Evolutionary conservation across 2,797 vertebrate species (phyloP).

Genomic region (Poliocrania exsul): DNA sequence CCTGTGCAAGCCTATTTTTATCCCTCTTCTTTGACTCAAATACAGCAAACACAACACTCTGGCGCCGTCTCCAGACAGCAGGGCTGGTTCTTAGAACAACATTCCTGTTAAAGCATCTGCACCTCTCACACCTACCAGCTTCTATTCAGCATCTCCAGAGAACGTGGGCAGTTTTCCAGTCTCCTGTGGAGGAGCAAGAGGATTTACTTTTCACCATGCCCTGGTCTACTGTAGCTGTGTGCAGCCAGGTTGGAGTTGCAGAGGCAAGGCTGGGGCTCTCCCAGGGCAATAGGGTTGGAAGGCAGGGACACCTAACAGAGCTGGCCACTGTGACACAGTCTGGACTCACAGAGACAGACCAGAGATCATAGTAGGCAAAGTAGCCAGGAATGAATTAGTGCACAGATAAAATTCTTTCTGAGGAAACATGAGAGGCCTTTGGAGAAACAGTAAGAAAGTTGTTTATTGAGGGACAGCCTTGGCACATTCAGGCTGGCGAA

Average conservation of each 20-base stretch:
- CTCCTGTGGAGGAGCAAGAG: not conserved
- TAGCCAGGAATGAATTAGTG: not conserved
- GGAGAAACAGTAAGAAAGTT: not conserved
- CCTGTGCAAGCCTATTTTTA: conserved; percentile 12
- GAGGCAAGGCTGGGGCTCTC: not conserved
- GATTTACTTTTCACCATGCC: not conserved
- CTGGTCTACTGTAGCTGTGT: not conserved
- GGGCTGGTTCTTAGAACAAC: not conserved
- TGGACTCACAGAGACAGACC: not conserved
- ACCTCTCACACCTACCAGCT: not conserved
- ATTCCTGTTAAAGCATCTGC: not conserved
- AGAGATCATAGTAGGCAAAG: not conserved
- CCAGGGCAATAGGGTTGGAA: not conserved
- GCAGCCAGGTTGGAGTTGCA: fast-evolving
- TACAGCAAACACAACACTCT: not conserved
- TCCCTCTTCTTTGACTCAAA: conserved; percentile 13
- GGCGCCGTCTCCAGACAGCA: not conserved
- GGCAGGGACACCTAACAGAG: not conserved
- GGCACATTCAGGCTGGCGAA: not conserved
- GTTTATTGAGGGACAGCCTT: not conserved
- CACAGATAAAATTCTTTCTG: not conserved
- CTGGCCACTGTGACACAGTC: not conserved
- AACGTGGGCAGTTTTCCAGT: not conserved
- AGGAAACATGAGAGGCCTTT: not conserved
- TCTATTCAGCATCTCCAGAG: not conserved